Conservation (phyloP, 2,797 vertebrate species). For the Sparidentex hasta region DNA sequence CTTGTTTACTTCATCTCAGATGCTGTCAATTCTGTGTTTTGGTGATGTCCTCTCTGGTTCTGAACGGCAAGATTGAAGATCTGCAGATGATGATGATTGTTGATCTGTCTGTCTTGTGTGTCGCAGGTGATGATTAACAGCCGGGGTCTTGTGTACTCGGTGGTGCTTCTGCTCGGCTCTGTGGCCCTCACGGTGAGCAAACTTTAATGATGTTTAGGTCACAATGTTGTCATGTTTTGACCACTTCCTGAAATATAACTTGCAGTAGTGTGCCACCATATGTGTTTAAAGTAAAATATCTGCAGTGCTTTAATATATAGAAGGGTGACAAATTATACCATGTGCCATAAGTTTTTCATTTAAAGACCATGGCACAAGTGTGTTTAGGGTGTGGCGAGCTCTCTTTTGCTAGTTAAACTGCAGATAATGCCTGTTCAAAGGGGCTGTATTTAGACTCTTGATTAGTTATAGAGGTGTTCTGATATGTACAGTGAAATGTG, state of each 20-base stretch:
- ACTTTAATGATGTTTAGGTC: not conserved
- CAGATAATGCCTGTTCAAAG: too few species aligned
- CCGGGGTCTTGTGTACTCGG: constrained; percentile 94
- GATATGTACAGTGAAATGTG: too few species aligned
- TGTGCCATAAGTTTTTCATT: too few species aligned
- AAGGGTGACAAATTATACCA: too few species aligned
- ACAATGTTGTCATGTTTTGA: not conserved
- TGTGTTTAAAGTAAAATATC: not conserved
- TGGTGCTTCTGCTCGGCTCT: constrained; percentile 94
- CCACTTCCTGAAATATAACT: not conserved
- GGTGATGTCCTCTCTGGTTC: not conserved
- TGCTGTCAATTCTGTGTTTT: not conserved
- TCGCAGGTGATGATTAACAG: constrained; percentile 96
- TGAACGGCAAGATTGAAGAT: not conserved
- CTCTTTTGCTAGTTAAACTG: too few species aligned
- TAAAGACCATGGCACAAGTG: too few species aligned
- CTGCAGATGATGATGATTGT: not conserved
- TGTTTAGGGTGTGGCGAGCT: too few species aligned
- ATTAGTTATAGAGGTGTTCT: too few species aligned
- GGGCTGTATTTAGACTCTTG: too few species aligned
- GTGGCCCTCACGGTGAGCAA: constrained; percentile 95
- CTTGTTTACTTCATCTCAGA: not conserved
- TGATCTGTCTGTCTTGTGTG: constrained; percentile 21
- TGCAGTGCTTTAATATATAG: not conserved
- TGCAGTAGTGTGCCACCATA: not conserved